Conservation (phyloP, 2,113 vertebrate species). For the Oreochromis tanganicae region DNA sequence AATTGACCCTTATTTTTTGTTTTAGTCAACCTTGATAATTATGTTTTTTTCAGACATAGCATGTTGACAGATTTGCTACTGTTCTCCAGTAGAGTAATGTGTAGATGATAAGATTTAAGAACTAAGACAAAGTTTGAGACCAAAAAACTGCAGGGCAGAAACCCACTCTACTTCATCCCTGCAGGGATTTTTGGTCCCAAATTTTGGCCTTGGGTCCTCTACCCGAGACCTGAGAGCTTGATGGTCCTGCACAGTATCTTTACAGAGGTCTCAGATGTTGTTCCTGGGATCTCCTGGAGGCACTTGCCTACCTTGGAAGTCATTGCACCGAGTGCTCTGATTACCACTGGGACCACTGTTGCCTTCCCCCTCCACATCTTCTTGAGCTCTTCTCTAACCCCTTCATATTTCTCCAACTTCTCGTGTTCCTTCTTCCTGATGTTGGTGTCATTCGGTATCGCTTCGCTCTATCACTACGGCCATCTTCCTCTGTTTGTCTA, state of each 20-base stretch:
- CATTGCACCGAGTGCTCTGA: not conserved
- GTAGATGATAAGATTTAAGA: not conserved
- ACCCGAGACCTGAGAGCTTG: not conserved
- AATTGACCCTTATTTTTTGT: not conserved
- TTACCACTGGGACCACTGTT: not conserved
- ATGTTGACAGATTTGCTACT: not conserved
- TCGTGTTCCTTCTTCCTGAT: not conserved
- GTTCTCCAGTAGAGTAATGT: not conserved
- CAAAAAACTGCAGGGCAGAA: not conserved
- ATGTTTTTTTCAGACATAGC: not conserved
- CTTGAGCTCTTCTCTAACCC: not conserved
- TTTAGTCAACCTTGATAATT: not conserved
- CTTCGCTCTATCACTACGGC: not conserved
- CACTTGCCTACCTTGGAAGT: not conserved
- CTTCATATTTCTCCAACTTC: not conserved
- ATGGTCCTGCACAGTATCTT: not conserved
- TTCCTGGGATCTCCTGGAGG: not conserved
- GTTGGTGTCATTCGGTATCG: not conserved
- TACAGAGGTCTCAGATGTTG: not conserved
- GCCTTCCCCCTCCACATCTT: not conserved
- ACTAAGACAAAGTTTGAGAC: not conserved
- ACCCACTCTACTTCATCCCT: not conserved
- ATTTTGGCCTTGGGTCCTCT: not conserved
- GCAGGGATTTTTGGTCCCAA: constrained; percentile 15
- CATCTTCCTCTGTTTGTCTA: not conserved